These are phyloP conservation scores for Lagopus leucura DNA, from an alignment of 2,113 vertebrate genomes.

Conservation along the genomic window DNA sequence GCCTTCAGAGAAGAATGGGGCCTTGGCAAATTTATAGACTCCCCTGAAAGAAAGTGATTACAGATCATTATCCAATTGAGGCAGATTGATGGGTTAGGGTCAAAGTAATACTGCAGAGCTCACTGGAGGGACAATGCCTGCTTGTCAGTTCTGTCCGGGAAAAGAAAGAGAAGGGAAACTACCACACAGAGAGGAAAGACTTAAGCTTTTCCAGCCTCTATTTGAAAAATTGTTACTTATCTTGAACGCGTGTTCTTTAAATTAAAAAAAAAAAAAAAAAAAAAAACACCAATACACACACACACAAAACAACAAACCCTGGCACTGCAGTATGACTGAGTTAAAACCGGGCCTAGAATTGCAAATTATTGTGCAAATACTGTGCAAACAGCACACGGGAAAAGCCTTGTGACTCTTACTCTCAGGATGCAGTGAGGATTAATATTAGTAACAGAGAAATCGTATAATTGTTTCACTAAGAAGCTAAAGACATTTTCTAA, in stretches of 20 bases:
- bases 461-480: background rate
- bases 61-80: conserved; percentile 99
- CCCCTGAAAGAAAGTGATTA: conserved; percentile 99
- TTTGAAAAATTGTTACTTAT: conserved; percentile 60
- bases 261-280: background rate
- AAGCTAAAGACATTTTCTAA: background rate
- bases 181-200: conserved; percentile 71
- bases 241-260: conserved; percentile 42
- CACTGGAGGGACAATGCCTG: conserved; percentile 91
- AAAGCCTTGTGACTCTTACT: background rate
- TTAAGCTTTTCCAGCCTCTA: conserved; percentile 56
- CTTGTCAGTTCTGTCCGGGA: conserved; percentile 86
- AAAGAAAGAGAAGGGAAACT: conserved; percentile 73
- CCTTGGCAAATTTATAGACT: conserved; percentile 98
- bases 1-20: conserved; percentile 93
- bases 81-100: conserved; percentile 99
- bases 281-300: background rate
- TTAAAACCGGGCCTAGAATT: conserved; percentile 32
- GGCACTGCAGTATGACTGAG: background rate
- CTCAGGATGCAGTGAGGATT: background rate
- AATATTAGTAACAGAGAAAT: background rate
- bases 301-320: background rate
- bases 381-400: background rate
- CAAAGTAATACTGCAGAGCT: conserved; percentile 97
- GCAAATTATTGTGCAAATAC: background rate